Base-by-base conservation (phyloP, 2,797 vertebrate species). In the Melopsittacus undulatus region DNA sequence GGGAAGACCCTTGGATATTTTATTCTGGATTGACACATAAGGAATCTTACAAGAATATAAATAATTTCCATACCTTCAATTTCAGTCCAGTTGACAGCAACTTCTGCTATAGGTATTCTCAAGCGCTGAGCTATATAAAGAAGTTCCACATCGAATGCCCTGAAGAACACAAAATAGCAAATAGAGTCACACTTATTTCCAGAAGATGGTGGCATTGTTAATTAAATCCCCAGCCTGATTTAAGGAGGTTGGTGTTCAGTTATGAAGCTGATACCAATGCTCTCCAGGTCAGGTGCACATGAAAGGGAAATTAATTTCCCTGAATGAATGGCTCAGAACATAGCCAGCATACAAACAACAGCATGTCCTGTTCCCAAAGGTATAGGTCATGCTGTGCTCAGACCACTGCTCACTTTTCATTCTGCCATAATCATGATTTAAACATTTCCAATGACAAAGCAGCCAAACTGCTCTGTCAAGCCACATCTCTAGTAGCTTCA, bases 11-110 rank as follows among this genome's bases (percentile, higher is more conserved):
- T 29, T 2, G 2, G 12, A 63, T 83, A 72, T 66, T 42, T 80
- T 66, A 51, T 42, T 90, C 45, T 85, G 49, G n/a, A 86, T 59
- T 76, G 42, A 83, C 48, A 90, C 0, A 0, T 43, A 83, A 26
- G 52, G 45, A 75, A 82, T 38, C 51, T 52, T 66, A 5, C 3
- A 81, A 56, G 40, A 82, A 57, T 36, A 56, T 11, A 40, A 93
- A 83, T 21, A 40, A 75, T 48, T 45, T 40, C 90, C 98, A 78
- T 83, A 99, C 99, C 99, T 98, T 99, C 99, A 97, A 99, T 99
- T 98, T 99, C 99, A 67, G 99, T 99, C 99, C 99, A 99, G 97
- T 99, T 99, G 90, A 99, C 99, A 21, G 99, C 99, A 96, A 99
- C 98, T 97, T 99, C 99, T 81, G 98, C 98, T 96, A 99, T 96